Base-by-base conservation (phyloP, 2,797 vertebrate genomes). In the Pogonophryne albipinna region DNA sequence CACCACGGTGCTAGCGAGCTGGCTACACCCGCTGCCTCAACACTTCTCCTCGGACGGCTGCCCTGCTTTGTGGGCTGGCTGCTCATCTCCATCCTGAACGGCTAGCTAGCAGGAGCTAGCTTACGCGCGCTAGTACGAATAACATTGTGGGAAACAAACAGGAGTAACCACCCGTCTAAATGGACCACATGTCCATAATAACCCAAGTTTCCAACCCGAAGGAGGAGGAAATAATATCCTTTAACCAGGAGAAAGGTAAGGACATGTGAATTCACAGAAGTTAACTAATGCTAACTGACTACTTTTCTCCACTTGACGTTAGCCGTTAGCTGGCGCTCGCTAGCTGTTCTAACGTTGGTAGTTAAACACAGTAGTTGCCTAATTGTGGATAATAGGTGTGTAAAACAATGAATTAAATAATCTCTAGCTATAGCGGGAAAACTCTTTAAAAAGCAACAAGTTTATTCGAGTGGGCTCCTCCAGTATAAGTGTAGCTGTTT, bases 101-200 rank as follows among this genome's bases (percentile, higher is more conserved):
- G 87, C 85, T 82, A 86, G 53, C 53, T 56, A 56, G 67, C 71
- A 13, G 74, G 47, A 80, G 88, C 85, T 87, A 86, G 87, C 87
- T 63, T 44, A 57, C 78, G 73, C 85, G 88, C 85, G 81, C 80
- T 84, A 65, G 58, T 47, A 60, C 78, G 66, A 82, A 71, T 69
- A 84, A 89, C 85, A 90, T 80, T 89, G 86, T 78, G 92, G 80
- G 79, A 84, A 82, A 69, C 62, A 76, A 79, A 72, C 65, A 80
- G 86, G 89, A 89, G 80, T 74, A 90, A 74, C 57, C 84, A 92
- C 85, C 89, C 87, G 92, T 89, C 94, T 94, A 95, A 96, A 99
- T 99, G 98, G 97, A 99, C 97, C 96, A 97, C 96, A 98, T 97
- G 95, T 97, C 98, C 95, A 97, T 99, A 93, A 99, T 99, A 95